Percentiles rank a stretch among this genome's conserved stretches.
Conservation (phyloP, 2,797 vertebrate species). For the Hylomyscus alleni region DNA sequence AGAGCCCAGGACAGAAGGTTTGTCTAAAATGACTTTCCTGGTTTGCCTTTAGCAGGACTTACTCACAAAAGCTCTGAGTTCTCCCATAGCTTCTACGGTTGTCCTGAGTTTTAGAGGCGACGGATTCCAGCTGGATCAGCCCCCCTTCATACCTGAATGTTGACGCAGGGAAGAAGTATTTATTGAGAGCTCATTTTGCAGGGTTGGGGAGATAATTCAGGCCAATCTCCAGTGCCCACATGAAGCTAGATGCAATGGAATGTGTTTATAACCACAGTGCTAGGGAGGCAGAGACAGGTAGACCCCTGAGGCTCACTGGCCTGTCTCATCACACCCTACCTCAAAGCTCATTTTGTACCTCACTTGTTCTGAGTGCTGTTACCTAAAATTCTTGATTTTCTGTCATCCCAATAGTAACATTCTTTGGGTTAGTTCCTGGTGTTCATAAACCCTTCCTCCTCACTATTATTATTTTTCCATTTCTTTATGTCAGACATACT, state of each 20-base stretch:
- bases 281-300: background rate
- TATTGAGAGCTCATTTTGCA: background rate
- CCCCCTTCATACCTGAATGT: background rate
- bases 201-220: background rate
- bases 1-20: background rate
- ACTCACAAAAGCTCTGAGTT: background rate
- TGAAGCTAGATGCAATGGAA: background rate
- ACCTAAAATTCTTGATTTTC: constrained; percentile 5
- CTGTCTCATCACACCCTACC: no score
- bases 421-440: background rate
- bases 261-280: background rate
- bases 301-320: background rate
- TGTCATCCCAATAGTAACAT: background rate
- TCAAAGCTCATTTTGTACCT: background rate
- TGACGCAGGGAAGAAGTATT: background rate
- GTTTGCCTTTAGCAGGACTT: background rate
- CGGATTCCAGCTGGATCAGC: background rate
- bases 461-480: background rate
- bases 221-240: background rate
- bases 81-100: background rate
- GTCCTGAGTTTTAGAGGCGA: background rate
- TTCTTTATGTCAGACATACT: background rate
- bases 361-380: background rate
- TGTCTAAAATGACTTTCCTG: background rate
- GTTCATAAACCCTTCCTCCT: constrained; percentile 11